A percentile compares a stretch with the other conserved stretches of the same genome.
Conservation (phyloP, 2,797 vertebrate genomes). For the Acestrorhynchus altus region DNA sequence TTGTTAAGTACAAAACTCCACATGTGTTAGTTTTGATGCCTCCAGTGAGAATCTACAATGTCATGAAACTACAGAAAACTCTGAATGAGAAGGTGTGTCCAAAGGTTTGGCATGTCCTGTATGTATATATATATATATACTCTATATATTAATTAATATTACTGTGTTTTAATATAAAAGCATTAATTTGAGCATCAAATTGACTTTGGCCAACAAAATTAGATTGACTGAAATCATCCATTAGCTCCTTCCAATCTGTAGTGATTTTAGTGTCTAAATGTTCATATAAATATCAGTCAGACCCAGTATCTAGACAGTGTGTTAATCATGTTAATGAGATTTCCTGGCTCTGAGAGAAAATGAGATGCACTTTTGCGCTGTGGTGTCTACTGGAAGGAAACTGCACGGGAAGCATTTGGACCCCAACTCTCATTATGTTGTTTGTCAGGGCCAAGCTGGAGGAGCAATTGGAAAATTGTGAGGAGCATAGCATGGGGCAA, state of each 20-base stretch:
- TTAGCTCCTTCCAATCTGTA: neutral
- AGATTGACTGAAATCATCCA: neutral
- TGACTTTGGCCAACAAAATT: neutral
- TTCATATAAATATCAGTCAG: neutral
- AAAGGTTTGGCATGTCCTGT: too few species aligned
- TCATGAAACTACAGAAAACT: too few species aligned
- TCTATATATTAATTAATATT: too few species aligned
- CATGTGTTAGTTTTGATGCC: too few species aligned
- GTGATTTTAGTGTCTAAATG: neutral
- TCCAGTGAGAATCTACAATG: too few species aligned
- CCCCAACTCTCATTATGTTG: conserved; percentile 24
- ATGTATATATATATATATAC: too few species aligned
- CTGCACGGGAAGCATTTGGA: conserved; percentile 9
- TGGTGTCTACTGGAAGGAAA: conserved; percentile 32
- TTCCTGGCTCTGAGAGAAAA: conserved; percentile 2
- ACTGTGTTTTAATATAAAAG: too few species aligned
- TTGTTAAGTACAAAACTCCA: too few species aligned
- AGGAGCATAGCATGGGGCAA: neutral
- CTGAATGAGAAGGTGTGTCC: too few species aligned
- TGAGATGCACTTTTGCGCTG: conserved; percentile 3
- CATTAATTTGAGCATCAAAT: too few species aligned
- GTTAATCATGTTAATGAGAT: conserved; percentile 3
- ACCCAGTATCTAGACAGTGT: neutral
- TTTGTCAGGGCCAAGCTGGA: conserved; percentile 33
- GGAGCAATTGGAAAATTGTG: conserved; percentile 32